Base-by-base conservation (phyloP, 2,113 vertebrate species). In the Misgurnus anguillicaudatus region DNA sequence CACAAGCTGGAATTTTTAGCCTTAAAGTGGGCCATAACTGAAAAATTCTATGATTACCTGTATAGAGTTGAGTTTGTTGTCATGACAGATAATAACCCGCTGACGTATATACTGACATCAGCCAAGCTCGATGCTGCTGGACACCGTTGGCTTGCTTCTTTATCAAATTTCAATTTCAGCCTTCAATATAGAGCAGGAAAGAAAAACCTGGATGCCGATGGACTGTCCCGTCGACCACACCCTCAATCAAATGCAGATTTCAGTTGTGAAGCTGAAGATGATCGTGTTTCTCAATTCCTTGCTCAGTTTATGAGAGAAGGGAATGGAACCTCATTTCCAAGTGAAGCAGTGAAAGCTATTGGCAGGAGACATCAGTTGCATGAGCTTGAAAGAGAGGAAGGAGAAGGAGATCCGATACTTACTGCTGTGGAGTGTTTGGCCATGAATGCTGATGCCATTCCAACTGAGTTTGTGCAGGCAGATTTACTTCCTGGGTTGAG, bases 1-100 rank as follows among this genome's bases (percentile, higher is more conserved):
- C 78, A 80, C 57, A 77, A 77, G 16, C 68, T 80, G 9, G 82
- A 83, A 17, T 31, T 31, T 31, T 31, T 31, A 31, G 24, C 24
- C 24, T 31, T 31, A 31, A 31, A 31, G 24, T 31, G 57, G 74
- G 9, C 17, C 72, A 9, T 17, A 9, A 3, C 57, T 66, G 5
- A 83, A 77, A 51, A 77, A 60, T 72, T 21, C 9, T 62, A 19
- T 2, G 9, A 21, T 6, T 31, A 62, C 11, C n/a, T 62, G n/a
- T 21, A 62, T 31, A 21, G 19, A 31, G 60, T 8, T 0, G 60
- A 31, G 60, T 21, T 62, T 21, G 19, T 10, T n/a, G 9, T 31
- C 13, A 11, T 62, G 21, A 31, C 60, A 1, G 13, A 24, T 3
- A 31, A 11, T 31, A 31, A 31, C 24, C 24, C 24, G 3, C 24